Percentiles rank a stretch among this genome's conserved stretches.
phyloP scores from a whole-genome alignment of 2,888 invertebrate genomes.

The Hololepta plana region DNA sequence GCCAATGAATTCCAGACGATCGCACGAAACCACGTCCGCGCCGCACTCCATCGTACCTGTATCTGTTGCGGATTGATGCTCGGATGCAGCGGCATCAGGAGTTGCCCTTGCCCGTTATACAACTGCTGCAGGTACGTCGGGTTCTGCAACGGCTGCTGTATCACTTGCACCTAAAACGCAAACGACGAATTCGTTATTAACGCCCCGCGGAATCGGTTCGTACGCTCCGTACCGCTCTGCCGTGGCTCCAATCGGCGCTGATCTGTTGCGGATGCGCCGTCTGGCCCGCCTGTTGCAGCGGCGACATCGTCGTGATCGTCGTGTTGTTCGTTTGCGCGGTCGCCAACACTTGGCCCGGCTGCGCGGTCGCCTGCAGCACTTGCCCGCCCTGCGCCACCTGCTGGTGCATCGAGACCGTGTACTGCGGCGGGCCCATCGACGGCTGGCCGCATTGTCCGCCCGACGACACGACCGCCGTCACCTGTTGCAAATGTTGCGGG shows the following conservation, averaged over 20 bases:
- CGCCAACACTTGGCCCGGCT: constrained; percentile 24
- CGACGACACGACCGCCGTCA: constrained; percentile 21
- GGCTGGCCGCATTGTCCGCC: constrained; percentile 23
- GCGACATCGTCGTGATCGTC: constrained; percentile 56
- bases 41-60: constrained; percentile 32
- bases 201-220: too few relatives aligned
- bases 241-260: constrained; percentile 48
- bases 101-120: constrained; percentile 60
- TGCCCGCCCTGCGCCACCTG: constrained; percentile 27
- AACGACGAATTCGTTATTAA: too few relatives aligned
- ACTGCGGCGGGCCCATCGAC: constrained; percentile 25
- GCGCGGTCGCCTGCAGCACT: constrained; percentile 29
- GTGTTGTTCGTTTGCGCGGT: constrained; percentile 28
- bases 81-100: constrained; percentile 67
- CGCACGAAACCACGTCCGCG: too few relatives aligned
- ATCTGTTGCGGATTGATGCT: constrained; percentile 61
- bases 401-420: constrained; percentile 33
- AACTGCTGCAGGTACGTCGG: constrained; percentile 61
- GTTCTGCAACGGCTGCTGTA: constrained; percentile 64
- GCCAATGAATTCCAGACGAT: too few relatives aligned
- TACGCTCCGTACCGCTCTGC: constrained; percentile 25
- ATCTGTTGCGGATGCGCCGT: constrained; percentile 37
- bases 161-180: constrained; percentile 47
- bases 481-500: constrained; percentile 29
- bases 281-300: constrained; percentile 49